A percentile compares a stretch with the other conserved stretches of the same genome.
These are phyloP conservation scores for Gymnocheta viridis DNA, from an alignment of 2,888 invertebrate species.

Conservation along the genomic window DNA sequence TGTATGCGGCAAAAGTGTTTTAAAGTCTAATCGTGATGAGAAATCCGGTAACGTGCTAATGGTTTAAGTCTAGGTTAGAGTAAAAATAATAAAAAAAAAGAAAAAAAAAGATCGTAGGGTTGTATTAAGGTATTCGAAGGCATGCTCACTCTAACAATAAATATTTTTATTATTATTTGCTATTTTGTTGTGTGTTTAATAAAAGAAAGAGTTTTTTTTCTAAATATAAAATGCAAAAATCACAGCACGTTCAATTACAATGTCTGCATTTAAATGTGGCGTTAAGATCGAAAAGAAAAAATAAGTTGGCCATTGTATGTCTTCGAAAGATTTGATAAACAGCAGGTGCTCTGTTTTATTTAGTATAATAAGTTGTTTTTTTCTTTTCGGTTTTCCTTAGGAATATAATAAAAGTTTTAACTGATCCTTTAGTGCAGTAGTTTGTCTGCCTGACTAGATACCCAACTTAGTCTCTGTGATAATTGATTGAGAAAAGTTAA, in stretches of 20 bases:
- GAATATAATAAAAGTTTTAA: conserved; percentile 20
- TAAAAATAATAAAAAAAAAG: conserved; percentile 33
- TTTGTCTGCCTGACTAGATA: neutral
- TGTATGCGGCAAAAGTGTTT: conserved; percentile 63
- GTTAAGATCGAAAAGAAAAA: conserved; percentile 48
- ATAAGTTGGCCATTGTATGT: conserved; percentile 37
- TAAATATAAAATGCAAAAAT: conserved; percentile 56
- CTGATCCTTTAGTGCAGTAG: conserved; percentile 32
- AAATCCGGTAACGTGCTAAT: conserved; percentile 70
- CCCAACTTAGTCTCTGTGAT: conserved; percentile 48
- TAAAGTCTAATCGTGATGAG: conserved; percentile 69
- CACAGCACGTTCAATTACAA: conserved; percentile 77
- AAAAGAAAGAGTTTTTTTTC: conserved; percentile 20
- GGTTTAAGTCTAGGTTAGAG: conserved; percentile 62
- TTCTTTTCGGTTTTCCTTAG: neutral
- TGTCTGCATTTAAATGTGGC: conserved; percentile 79
- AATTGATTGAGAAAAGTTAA: conserved; percentile 70
- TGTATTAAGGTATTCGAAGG: neutral
- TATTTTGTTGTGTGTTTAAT: conserved; percentile 3
- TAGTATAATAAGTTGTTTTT: neutral
- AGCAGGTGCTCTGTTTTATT: conserved; percentile 67
- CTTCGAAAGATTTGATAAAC: conserved; percentile 64
- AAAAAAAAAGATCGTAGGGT: conserved; percentile 29
- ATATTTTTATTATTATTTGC: conserved; percentile 36
- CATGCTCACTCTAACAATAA: conserved; percentile 10